These are phyloP conservation scores for Heliconius hortense DNA, from an alignment of 2,888 invertebrate genomes.

Conservation along the genomic window DNA sequence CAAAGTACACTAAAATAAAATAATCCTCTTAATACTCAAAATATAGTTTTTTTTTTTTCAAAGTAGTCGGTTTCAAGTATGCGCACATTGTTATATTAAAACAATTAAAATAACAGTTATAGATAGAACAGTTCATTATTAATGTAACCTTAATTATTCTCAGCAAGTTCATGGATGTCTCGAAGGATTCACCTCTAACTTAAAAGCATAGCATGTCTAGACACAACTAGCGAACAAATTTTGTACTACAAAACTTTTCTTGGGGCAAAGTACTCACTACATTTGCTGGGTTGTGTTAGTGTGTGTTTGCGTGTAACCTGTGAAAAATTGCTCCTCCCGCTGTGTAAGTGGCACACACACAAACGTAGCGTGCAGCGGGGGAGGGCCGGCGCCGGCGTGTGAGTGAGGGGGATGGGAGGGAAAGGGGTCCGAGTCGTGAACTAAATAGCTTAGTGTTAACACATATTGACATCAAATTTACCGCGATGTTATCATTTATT, in stretches of 20 bases:
- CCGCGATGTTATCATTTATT: conserved; percentile 82
- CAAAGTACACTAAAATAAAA: background rate
- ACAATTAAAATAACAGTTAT: conserved; percentile 1
- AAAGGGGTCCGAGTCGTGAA: conserved; percentile 77
- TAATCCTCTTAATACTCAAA: background rate
- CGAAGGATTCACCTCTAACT: conserved; percentile 73
- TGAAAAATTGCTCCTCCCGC: conserved; percentile 75
- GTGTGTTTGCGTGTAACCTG: conserved; percentile 72
- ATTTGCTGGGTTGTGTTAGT: conserved; percentile 57
- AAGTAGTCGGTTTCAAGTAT: background rate
- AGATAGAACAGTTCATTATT: conserved; percentile 6
- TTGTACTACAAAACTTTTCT: conserved; percentile 79
- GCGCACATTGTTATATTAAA: background rate
- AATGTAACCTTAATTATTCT: conserved; percentile 32
- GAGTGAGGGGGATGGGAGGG: conserved; percentile 55
- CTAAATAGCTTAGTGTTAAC: conserved; percentile 83
- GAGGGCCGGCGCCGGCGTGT: conserved; percentile 55
- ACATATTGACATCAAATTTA: conserved; percentile 83
- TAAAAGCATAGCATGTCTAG: conserved; percentile 79
- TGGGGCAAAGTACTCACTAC: conserved; percentile 75
- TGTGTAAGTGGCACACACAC: conserved; percentile 60
- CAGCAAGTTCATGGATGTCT: conserved; percentile 56
- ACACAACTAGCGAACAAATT: conserved; percentile 80
- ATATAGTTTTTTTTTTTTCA: background rate
- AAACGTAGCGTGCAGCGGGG: conserved; percentile 43